These are phyloP conservation scores for Tragelaphus strepsiceros DNA, from an alignment of 2,113 vertebrate genomes.

Conservation along the genomic window DNA sequence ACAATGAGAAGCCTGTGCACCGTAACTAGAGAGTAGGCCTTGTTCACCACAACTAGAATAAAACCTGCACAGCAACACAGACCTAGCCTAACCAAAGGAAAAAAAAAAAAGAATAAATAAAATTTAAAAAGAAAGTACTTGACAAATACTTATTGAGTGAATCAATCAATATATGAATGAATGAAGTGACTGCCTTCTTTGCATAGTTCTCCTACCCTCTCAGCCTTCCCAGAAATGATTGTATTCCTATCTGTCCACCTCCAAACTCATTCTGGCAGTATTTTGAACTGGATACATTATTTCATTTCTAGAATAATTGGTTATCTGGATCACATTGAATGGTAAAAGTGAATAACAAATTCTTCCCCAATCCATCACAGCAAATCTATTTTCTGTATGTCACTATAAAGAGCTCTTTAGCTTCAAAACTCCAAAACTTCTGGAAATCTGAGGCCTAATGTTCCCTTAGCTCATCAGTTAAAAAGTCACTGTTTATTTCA, in stretches of 20 bases:
- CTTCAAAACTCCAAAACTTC: neutral
- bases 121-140: neutral
- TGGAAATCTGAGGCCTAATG: neutral
- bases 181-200: fast-evolving
- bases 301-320: neutral
- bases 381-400: neutral
- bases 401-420: neutral
- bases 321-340: neutral
- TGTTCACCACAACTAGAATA: neutral
- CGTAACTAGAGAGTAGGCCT: neutral
- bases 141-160: neutral
- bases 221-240: neutral
- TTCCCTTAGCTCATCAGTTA: neutral
- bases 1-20: neutral
- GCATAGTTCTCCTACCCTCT: fast-evolving
- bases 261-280: neutral
- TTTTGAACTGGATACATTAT: neutral
- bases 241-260: fast-evolving
- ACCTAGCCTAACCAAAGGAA: neutral
- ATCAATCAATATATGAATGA: neutral
- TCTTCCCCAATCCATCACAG: neutral
- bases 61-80: neutral
- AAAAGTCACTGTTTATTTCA: neutral
- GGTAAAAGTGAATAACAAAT: neutral
- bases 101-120: neutral